Base-by-base conservation (phyloP, 2,113 vertebrate species). In the Emydura subglobosa region DNA sequence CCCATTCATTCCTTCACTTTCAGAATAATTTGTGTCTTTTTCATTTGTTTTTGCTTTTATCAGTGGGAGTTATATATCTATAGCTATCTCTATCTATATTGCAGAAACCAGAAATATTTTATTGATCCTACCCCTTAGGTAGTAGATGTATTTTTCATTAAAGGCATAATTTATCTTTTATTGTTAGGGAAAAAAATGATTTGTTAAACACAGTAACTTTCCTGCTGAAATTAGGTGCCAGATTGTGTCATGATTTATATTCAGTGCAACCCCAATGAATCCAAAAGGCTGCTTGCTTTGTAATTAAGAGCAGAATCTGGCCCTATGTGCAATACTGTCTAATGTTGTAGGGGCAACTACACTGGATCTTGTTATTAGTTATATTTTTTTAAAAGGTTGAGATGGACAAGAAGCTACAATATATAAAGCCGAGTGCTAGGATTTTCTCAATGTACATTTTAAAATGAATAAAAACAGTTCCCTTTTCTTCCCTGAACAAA, bases 181-280 rank as follows among this genome's bases (percentile, higher is more conserved):
- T 27, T 91, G 5, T 72, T 61, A 49, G 9, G 17, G 3, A 1
- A 27, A 91, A 55, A 19, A 82, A 83, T 19, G 0, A 1, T n/a
- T 3, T 55, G 11, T 49, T 31, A 72, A 76, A 57, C 1, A 53
- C n/a, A 53, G 5, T 81, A 2, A 19, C 2, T 81, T 83, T 2
- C 16, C 0, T 2, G 10, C 68, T 42, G 24, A 85, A 89, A 85
- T 54, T 10, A 65, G 6, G 1, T 79, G 27, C 83, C 19, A 86
- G 19, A n/a, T 54, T 3, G 44, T 10, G 1, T 2, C 1, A 7
- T 39, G 29, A 22, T 80, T 31, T 72, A 22, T 19, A 83, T 22
- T 21, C 13, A 9, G 0, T 53, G 17, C 39, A 78, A 80, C 0
- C 1, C 3, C 7, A 42, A 3, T 51, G 2, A 27, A 44, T 57